Evolutionary conservation across 2,113 vertebrate species (phyloP).

Genomic region (Aepyceros melampus): DNA sequence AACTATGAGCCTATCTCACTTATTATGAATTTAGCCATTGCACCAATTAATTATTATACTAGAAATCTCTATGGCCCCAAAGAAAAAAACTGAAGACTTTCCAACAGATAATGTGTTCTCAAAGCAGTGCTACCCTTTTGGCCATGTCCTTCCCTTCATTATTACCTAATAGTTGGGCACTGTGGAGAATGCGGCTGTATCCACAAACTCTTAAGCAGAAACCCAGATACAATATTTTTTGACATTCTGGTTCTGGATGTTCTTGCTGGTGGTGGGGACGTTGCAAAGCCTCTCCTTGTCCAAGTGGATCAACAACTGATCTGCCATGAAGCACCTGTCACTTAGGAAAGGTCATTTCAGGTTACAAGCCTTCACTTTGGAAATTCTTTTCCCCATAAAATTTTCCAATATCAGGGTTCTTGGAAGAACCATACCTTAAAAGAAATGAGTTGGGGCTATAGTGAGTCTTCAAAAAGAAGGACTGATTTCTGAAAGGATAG

Average conservation of each 20-base stretch:
- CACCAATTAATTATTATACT: background rate
- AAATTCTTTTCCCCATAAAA: background rate
- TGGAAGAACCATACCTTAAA: constrained; percentile 15
- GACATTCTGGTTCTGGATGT: background rate
- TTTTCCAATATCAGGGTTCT: background rate
- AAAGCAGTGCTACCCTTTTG: background rate
- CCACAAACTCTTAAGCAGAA: background rate
- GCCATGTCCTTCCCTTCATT: background rate
- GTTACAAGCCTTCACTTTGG: background rate
- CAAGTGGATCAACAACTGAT: constrained; percentile 32
- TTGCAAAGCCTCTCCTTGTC: background rate
- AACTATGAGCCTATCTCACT: background rate
- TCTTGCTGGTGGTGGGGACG: background rate
- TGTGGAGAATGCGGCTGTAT: background rate
- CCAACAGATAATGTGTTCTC: background rate
- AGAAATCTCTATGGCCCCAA: background rate
- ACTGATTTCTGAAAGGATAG: background rate
- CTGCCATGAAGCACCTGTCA: constrained; percentile 12
- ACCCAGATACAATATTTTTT: background rate
- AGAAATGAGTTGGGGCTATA: background rate
- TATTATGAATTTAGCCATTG: background rate
- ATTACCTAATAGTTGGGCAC: background rate
- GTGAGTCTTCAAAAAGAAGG: background rate
- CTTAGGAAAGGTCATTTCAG: constrained; percentile 1
- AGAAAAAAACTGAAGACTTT: background rate